A percentile compares a stretch with the other conserved stretches of the same genome.
Conservation (phyloP, 2,797 vertebrate species). For the Acrocephalus scirpaceus region DNA sequence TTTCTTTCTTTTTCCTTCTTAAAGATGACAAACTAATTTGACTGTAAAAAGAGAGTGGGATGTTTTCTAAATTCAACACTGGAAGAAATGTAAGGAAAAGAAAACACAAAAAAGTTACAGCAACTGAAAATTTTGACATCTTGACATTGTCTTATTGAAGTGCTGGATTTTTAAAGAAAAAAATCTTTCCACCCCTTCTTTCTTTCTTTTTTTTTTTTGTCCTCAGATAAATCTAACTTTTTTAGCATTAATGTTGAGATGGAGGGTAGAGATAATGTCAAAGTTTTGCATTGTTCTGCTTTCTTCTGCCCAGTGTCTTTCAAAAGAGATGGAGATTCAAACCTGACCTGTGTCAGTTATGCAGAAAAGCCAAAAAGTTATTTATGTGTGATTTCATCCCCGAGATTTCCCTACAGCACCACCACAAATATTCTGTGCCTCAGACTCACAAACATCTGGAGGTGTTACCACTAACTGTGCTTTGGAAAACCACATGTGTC, state of each 20-base stretch:
- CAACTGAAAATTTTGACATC: neutral
- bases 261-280: neutral
- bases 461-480: neutral
- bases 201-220: neutral
- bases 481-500: constrained; percentile 18
- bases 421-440: neutral
- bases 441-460: neutral
- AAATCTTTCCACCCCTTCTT: neutral
- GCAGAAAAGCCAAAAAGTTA: neutral
- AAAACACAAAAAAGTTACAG: neutral
- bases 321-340: neutral
- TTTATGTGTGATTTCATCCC: neutral
- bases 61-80: neutral
- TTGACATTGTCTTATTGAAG: neutral
- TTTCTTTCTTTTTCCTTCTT: neutral
- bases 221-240: neutral
- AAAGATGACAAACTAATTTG: neutral
- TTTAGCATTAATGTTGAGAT: neutral
- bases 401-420: neutral
- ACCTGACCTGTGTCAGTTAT: neutral
- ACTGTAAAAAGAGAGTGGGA: neutral
- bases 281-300: neutral
- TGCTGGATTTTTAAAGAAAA: neutral
- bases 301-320: neutral
- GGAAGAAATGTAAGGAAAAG: neutral